These are phyloP conservation scores for Bothrops jararaca DNA, from an alignment of 2,113 vertebrate genomes.

Conservation along the genomic window DNA sequence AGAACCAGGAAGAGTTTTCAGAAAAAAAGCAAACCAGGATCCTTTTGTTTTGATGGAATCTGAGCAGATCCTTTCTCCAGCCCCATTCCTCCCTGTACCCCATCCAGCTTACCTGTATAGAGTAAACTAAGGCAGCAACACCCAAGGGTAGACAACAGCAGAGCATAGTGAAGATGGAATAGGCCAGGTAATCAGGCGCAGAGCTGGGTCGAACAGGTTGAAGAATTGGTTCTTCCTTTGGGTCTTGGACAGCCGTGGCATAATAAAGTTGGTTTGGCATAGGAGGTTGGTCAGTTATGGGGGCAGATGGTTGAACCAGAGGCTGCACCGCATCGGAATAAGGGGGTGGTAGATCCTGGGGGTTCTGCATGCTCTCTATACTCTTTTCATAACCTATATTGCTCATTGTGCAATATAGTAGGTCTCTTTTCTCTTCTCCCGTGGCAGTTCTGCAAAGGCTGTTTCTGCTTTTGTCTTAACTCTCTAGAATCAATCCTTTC, in stretches of 20 bases:
- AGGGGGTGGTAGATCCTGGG: neutral
- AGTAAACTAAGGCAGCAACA: constrained; percentile 69
- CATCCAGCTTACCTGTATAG: constrained; percentile 62
- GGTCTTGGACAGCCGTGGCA: fast-evolving
- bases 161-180: constrained; percentile 76
- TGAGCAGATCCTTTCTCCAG: neutral
- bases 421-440: too few relatives aligned
- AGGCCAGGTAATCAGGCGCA: constrained; percentile 68
- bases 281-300: too few relatives aligned
- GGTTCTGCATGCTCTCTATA: fast-evolving
- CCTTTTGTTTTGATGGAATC: neutral
- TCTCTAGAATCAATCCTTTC: neutral
- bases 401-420: neutral
- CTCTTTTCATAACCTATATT: neutral
- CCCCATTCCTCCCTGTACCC: neutral
- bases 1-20: neutral
- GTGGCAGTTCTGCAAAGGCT: neutral
- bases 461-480: neutral
- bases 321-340: neutral
- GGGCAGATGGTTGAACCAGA: neutral
- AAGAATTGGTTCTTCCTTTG: too few relatives aligned
- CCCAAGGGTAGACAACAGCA: constrained; percentile 77
- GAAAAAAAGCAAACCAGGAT: neutral
- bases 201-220: neutral
- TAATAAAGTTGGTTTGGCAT: neutral